Conservation (phyloP, 2,797 vertebrate species). For the Oreochromis grahami region DNA sequence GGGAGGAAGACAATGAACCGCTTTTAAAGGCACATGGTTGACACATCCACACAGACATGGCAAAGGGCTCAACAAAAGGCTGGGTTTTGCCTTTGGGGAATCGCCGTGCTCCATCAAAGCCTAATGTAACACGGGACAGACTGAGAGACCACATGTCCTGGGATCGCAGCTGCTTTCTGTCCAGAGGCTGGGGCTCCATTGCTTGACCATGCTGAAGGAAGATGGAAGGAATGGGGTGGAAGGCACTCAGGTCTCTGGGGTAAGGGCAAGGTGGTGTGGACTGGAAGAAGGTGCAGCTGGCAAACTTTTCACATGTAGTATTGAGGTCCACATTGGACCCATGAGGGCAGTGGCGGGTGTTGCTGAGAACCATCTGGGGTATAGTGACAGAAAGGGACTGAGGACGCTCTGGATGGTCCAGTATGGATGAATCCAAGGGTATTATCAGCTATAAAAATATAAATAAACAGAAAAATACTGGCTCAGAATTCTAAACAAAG, state of each 20-base stretch:
- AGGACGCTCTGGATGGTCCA: constrained; percentile 86
- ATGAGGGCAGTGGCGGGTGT: constrained; percentile 86
- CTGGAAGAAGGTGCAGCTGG: constrained; percentile 82
- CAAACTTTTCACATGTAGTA: constrained; percentile 78
- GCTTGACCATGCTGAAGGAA: constrained; percentile 81
- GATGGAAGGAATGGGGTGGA: constrained; percentile 82
- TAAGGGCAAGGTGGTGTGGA: constrained; percentile 66
- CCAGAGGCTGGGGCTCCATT: constrained; percentile 41
- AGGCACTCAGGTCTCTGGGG: constrained; percentile 79
- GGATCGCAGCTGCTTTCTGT: constrained; percentile 63
- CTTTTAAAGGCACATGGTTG: constrained; percentile 75
- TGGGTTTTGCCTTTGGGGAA: constrained; percentile 82
- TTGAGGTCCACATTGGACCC: constrained; percentile 83
- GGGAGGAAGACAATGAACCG: constrained; percentile 33
- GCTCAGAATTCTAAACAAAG: neutral
- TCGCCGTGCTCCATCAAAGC: constrained; percentile 87
- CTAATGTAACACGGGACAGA: constrained; percentile 79
- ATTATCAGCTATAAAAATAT: constrained; percentile 78
- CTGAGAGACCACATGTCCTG: constrained; percentile 88
- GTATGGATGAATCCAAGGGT: constrained; percentile 87
- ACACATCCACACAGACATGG: constrained; percentile 89
- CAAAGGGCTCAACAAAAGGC: constrained; percentile 88
- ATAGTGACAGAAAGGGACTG: constrained; percentile 77
- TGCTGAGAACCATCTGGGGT: constrained; percentile 80
- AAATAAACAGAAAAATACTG: neutral